Base-by-base conservation (phyloP, 2,888 invertebrate species). In the Helobdella robusta region DNA sequence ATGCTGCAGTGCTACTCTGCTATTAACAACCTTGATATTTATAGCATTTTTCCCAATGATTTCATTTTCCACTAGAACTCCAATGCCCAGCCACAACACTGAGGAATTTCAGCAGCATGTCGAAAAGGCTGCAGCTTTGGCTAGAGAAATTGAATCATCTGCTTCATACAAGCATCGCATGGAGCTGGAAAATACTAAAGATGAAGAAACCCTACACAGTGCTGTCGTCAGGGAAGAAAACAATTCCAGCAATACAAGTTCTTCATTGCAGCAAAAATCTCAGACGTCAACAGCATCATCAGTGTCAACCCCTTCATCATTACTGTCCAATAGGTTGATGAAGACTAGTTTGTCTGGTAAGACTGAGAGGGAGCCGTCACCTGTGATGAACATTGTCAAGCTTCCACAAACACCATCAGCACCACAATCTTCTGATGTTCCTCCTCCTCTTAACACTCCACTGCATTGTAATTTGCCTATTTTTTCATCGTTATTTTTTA, bases 131-230 rank as follows among this genome's bases (percentile, higher is more conserved):
- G 87, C 88, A 59, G 87, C 87, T 77, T 87, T 95, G 70, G 95
- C 95, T 0, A 87, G 86, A 52, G 94, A 94, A 81, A 97, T 97
- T 69, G 94, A 95, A 78, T 86, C 84, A 75, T 88, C 88, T 75
- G 87, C 89, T 0, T 83, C 84, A 65, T 89, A 91, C 76, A 88
- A 87, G 76, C 86, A 87, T 44, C 85, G 90, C 70, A 83, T 87
- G 59, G 90, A 89, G 72, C 79, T 93, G 40, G 93, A 94, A 81
- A 94, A 94, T 80, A 91, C 91, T 75, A 59, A 65, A 23, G 67
- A 67, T 28, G 93, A 93, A 79, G 86, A 89, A 69, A 76, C 76
- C 25, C 40, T 35, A 66, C 92, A 85, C 81, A 91, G 92, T 60
- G 88, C 93, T 15, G 94, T 68, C 20, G 46, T 62, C 59, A 18